phyloP scores from a whole-genome alignment of 2,888 invertebrate species.

The Mimumesa dahlbomi region DNA sequence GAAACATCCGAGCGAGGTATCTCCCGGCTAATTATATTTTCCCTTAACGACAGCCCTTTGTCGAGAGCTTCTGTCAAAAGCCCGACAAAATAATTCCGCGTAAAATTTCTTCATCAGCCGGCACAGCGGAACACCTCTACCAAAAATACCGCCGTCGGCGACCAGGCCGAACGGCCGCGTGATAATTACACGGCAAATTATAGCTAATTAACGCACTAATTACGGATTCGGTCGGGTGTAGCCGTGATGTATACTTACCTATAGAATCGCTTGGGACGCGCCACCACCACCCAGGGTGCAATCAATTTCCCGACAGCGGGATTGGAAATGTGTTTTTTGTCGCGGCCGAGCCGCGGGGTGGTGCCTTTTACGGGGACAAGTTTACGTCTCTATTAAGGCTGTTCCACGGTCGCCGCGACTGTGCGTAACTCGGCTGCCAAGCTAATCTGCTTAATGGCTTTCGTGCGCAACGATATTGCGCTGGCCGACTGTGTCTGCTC shows the following conservation, averaged over 20 bases:
- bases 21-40: too few relatives aligned
- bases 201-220: constrained; percentile 77
- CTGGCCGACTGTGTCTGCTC: constrained; percentile 25
- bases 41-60: too few relatives aligned
- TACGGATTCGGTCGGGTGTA: constrained; percentile 71
- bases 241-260: constrained; percentile 38
- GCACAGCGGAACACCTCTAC: constrained; percentile 23
- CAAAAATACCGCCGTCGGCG: constrained; percentile 11
- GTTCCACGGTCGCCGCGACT: constrained; percentile 21
- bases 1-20: too few relatives aligned
- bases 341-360: constrained; percentile 6
- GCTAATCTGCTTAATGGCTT: constrained; percentile 74
- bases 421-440: constrained; percentile 66
- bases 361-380: constrained; percentile 50
- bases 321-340: constrained; percentile 66
- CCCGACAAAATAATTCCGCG: constrained; percentile 5
- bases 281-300: constrained; percentile 65
- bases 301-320: constrained; percentile 69
- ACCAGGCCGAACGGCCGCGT: constrained; percentile 3
- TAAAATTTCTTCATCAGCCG: constrained; percentile 36
- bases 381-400: constrained; percentile 72
- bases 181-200: constrained; percentile 75
- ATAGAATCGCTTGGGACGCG: constrained; percentile 8
- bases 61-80: background rate
- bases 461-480: constrained; percentile 66